Evolutionary conservation across 2,888 invertebrate species (phyloP), one percentile per base, ranked within the genome.

Genomic region (Chrysopilus asiliformis): DNA sequence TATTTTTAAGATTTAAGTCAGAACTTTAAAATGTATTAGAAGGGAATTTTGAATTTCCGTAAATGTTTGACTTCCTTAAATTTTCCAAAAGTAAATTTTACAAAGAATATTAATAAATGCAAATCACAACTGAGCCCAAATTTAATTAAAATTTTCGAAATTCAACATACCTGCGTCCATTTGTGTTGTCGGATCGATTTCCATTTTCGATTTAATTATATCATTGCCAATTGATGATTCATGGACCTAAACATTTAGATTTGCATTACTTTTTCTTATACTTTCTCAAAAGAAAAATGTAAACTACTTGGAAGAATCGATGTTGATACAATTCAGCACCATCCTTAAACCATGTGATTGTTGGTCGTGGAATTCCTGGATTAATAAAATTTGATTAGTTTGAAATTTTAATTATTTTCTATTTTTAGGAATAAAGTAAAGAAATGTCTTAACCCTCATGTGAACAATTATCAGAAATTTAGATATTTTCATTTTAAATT

Each of bases 321-420:
- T 90, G 89, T 10, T 84, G 78, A 54, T 86, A 89, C 49, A 93
- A 78, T 65, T 93, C 93, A n/a, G 83, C 79, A 27, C 90, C 91
- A 58, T 93, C 91, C 58, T 93, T 93, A 58, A 85, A 90, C 93
- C 93, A 93, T 14, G 90, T 93, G 43, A 93, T 86, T 45, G 86
- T 83, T 0, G 93, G 91, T 35, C 89, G 67, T 1, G 93, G 93
- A 42, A 58, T 55, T 12, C 60, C 60, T 78, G 14, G 6, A 15
- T 28, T 30, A 30, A 6, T 13, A 12, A 29, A 29, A 25, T 12
- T 25, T 4, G n/a, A 25, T 25, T 25, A 25, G 13, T 25, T 25
- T 25, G 4, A 25, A 25, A 25, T 25, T 25, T 25, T 25, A 13
- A n/a, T n/a, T n/a, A n/a, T n/a, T n/a, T n/a, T n/a, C n/a, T n/a